These are phyloP conservation scores for Mus pahari DNA, from an alignment of 2,113 vertebrate species.

Conservation along the genomic window DNA sequence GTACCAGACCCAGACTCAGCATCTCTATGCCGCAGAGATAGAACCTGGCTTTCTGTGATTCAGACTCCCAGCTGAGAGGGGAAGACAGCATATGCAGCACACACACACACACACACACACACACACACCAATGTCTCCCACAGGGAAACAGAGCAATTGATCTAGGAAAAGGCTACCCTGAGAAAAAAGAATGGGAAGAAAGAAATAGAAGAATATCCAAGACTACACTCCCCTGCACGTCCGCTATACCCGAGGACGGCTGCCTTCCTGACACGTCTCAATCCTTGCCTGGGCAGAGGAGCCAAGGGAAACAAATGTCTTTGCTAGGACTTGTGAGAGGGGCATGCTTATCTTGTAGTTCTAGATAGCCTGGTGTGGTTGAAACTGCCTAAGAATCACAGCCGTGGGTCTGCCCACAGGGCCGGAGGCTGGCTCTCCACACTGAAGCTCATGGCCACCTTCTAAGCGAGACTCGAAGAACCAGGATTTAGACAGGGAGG, in stretches of 20 bases:
- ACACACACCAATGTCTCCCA: background rate
- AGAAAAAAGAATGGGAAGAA: background rate
- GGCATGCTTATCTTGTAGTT: background rate
- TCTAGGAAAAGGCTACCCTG: background rate
- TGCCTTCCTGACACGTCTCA: background rate
- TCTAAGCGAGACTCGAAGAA: background rate
- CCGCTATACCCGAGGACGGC: background rate
- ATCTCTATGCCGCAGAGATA: background rate
- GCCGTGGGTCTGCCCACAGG: background rate
- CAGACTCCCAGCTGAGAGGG: background rate
- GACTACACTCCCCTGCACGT: background rate
- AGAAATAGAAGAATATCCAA: background rate
- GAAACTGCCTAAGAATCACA: background rate
- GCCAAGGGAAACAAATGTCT: background rate
- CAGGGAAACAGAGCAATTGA: background rate
- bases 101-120: too few relatives aligned
- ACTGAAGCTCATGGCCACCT: background rate
- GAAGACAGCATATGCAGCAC: background rate
- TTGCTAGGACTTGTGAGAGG: background rate
- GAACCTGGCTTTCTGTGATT: background rate
- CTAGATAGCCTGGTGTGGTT: background rate
- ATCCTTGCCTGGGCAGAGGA: background rate
- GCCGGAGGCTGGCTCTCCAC: background rate
- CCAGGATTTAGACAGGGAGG: background rate
- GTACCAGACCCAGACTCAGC: background rate